phyloP scores from a whole-genome alignment of 2,113 vertebrate genomes.

The Rhizomys pruinosus region DNA sequence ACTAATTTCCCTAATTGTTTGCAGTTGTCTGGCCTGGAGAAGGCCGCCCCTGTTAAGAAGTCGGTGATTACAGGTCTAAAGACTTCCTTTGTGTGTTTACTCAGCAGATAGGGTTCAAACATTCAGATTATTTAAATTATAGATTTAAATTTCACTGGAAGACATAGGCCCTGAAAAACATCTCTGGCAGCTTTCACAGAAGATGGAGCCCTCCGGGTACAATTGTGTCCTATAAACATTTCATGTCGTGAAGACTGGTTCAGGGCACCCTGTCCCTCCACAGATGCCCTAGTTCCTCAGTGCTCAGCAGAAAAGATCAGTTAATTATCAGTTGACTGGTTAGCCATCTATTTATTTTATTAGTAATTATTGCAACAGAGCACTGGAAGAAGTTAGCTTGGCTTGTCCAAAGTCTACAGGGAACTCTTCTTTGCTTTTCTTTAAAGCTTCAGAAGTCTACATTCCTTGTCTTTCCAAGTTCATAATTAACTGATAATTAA shows the following conservation, averaged over 20 bases:
- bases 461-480: slow-evolving; percentile 88
- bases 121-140: slow-evolving; percentile 97
- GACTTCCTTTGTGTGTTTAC: slow-evolving; percentile 97
- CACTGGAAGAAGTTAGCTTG: slow-evolving; percentile 84
- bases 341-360: slow-evolving; percentile 93
- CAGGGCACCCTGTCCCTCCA: slow-evolving; percentile 85
- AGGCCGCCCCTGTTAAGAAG: slow-evolving; percentile 91
- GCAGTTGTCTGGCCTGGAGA: slow-evolving; percentile 99
- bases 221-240: slow-evolving; percentile 92
- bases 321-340: slow-evolving; percentile 93
- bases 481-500: slow-evolving; percentile 94
- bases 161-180: slow-evolving; percentile 92
- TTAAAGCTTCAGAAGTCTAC: slow-evolving; percentile 86
- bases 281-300: slow-evolving; percentile 83
- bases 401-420: slow-evolving; percentile 90
- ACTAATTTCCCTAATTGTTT: slow-evolving; percentile 99
- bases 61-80: slow-evolving; percentile 97
- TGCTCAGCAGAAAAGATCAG: slow-evolving; percentile 90
- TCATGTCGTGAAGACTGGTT: slow-evolving; percentile 88
- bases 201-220: slow-evolving; percentile 90
- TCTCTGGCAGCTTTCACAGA: slow-evolving; percentile 91
- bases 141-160: slow-evolving; percentile 95
- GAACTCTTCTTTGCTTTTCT: slow-evolving; percentile 85
- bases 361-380: slow-evolving; percentile 92
- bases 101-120: slow-evolving; percentile 97